phyloP scores from a whole-genome alignment of 2,113 vertebrate species.

The Corydoras sp. region DNA sequence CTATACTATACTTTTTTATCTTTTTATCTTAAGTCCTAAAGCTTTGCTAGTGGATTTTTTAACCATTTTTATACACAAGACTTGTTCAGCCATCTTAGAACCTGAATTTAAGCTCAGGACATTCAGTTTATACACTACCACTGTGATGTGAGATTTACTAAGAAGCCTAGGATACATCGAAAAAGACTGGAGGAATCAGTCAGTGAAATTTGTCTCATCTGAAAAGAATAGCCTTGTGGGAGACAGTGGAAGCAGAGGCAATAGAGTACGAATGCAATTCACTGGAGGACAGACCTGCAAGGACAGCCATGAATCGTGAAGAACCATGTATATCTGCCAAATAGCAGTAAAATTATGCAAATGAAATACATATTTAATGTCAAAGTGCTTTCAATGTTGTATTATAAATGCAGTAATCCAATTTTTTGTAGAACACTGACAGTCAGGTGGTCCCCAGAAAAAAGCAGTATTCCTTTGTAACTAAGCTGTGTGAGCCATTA shows the following conservation, averaged over 20 bases:
- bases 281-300: constrained; percentile 15
- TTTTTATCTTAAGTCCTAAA: too few relatives aligned
- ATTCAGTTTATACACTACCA: constrained; percentile 23
- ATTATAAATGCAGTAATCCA: background rate
- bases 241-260: constrained; percentile 2
- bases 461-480: too few relatives aligned
- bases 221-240: constrained; percentile 9
- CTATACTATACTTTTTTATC: too few relatives aligned
- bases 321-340: background rate
- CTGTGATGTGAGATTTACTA: constrained; percentile 5
- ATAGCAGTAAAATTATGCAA: background rate
- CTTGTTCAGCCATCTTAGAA: background rate
- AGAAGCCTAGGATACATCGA: constrained; percentile 21
- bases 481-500: too few relatives aligned
- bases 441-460: background rate
- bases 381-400: background rate
- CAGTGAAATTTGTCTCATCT: constrained; percentile 13
- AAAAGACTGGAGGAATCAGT: constrained; percentile 12
- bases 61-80: too few relatives aligned
- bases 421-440: background rate
- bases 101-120: constrained; percentile 17
- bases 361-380: background rate
- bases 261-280: constrained; percentile 11
- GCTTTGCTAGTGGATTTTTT: too few relatives aligned
- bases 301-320: background rate